phyloP scores from a whole-genome alignment of 1,140 invertebrate species.

The Drosophila bipectinata region DNA sequence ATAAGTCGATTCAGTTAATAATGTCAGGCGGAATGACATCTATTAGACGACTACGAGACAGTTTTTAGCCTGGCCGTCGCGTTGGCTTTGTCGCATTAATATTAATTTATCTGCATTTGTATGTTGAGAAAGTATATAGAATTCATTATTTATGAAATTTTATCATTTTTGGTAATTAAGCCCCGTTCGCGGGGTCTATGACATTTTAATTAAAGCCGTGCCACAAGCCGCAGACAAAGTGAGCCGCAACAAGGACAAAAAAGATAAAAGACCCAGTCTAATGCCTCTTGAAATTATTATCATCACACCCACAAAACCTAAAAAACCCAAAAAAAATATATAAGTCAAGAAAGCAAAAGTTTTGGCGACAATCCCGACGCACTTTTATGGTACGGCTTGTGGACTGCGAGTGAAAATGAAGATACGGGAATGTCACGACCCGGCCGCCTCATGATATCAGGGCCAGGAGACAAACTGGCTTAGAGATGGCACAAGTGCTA shows the following conservation, averaged over 20 bases:
- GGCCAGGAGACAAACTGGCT: background rate
- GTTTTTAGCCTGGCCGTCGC: constrained; percentile 25
- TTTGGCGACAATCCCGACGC: constrained; percentile 68
- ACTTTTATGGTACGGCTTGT: constrained; percentile 70
- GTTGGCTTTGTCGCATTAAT: constrained; percentile 57
- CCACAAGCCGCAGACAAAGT: constrained; percentile 29
- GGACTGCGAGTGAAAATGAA: constrained; percentile 59
- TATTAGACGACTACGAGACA: constrained; percentile 54
- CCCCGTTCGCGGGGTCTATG: constrained; percentile 41
- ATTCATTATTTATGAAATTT: constrained; percentile 52
- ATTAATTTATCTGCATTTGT: constrained; percentile 63
- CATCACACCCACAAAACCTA: constrained; percentile 45
- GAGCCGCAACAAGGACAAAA: constrained; percentile 12
- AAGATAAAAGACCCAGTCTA: constrained; percentile 32
- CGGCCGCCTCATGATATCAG: constrained; percentile 4
- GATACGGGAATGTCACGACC: constrained; percentile 41
- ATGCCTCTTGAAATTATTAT: constrained; percentile 51
- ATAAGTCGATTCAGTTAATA: constrained; percentile 65
- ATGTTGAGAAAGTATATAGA: constrained; percentile 4
- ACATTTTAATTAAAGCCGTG: constrained; percentile 66
- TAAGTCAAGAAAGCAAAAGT: constrained; percentile 70
- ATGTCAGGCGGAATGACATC: constrained; percentile 41
- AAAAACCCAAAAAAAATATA: constrained; percentile 1
- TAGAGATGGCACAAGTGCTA: constrained; percentile 25
- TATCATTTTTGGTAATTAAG: constrained; percentile 58